Evolutionary conservation across 2,797 vertebrate genomes (phyloP).

Genomic region (Poeciliopsis presidionis): DNA sequence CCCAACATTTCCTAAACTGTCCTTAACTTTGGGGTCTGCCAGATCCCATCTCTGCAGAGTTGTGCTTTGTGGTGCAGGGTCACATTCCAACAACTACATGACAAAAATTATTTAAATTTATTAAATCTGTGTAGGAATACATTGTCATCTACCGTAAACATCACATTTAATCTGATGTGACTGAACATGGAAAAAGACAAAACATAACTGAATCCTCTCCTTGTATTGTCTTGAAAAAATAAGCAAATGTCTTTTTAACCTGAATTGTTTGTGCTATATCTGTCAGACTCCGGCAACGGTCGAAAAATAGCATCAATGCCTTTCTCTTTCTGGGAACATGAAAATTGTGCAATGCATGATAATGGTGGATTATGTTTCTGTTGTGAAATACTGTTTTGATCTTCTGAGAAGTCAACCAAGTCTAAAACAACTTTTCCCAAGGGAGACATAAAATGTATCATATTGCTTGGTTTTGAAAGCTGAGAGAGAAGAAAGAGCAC

Average conservation of each 20-base stretch:
- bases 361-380: slow-evolving; percentile 4
- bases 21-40: not conserved
- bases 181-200: not conserved
- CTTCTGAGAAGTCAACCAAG: not conserved
- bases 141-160: not conserved
- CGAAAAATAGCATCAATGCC: not conserved
- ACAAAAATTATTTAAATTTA: not conserved
- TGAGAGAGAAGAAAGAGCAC: not conserved
- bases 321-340: slow-evolving; percentile 4
- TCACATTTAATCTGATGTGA: not conserved
- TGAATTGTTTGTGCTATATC: not conserved
- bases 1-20: not conserved
- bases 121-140: not conserved
- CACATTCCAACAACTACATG: not conserved
- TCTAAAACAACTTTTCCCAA: slow-evolving; percentile 5
- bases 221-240: not conserved
- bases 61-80: not conserved
- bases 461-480: not conserved
- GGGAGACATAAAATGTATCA: slow-evolving; percentile 20
- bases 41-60: not conserved
- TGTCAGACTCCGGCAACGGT: not conserved
- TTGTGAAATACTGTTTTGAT: slow-evolving; percentile 10
- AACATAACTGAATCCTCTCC: not conserved
- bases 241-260: not conserved
- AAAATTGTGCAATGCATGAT: slow-evolving; percentile 8